Evolutionary conservation across 2,888 invertebrate genomes (phyloP).

Genomic region (Argyresthia goedartella): DNA sequence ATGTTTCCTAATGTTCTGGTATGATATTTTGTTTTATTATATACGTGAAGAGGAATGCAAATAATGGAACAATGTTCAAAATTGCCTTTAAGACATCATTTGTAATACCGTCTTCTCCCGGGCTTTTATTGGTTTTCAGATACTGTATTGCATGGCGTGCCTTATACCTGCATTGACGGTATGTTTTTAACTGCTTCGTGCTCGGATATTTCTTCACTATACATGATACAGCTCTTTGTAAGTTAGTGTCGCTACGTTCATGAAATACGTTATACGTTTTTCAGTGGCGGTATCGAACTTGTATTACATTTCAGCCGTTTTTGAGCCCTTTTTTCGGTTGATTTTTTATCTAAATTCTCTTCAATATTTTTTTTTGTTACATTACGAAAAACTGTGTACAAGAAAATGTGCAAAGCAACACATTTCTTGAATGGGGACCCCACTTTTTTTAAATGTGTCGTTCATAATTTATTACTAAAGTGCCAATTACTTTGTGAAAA

Average conservation of each 20-base stretch:
- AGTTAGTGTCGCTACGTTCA: not conserved
- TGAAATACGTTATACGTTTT: not conserved
- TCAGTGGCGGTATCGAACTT: not conserved
- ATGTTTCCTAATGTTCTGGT: not conserved
- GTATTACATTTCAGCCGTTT: not conserved
- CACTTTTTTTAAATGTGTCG: too few relatives aligned
- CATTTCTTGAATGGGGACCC: too few relatives aligned
- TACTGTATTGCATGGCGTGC: not conserved
- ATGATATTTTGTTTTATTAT: not conserved
- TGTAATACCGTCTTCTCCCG: too few relatives aligned
- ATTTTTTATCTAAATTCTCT: not conserved
- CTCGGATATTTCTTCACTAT: not conserved
- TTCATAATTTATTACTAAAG: too few relatives aligned
- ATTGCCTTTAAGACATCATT: not conserved
- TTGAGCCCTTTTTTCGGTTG: not conserved
- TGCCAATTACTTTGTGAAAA: too few relatives aligned
- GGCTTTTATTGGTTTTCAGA: too few relatives aligned
- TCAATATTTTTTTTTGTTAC: too few relatives aligned
- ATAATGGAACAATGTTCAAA: not conserved
- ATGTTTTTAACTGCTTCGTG: not conserved
- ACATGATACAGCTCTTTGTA: not conserved
- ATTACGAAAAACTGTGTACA: too few relatives aligned
- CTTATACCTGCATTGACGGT: not conserved
- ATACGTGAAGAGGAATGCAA: not conserved
- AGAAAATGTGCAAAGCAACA: too few relatives aligned